Evolutionary conservation across 2,797 vertebrate species (phyloP), one percentile per base, ranked within the genome.

Genomic region (Protonibea diacanthus): DNA sequence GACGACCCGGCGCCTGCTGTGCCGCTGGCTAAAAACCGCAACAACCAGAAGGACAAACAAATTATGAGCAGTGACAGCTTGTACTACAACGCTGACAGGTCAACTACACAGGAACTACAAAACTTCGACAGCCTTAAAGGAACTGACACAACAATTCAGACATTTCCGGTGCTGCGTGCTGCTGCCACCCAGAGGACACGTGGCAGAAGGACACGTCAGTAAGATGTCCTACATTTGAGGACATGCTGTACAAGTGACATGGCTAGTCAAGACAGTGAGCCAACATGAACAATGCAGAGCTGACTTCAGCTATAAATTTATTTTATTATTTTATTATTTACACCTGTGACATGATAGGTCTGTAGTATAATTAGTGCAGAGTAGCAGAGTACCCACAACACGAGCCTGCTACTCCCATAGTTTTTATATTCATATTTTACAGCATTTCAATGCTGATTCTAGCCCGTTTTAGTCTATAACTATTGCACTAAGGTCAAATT

Each of bases 71-170:
- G 73, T 88, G 79, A 91, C 89, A 92, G 86, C 27, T 81, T 65
- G 84, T 82, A 88, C 91, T 92, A 90, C 89, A 92, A 89, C 63
- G 91, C 86, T 93, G 93, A 94, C 92, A 93, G 89, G 86, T 91
- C 93, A 93, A 78, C 84, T 63, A n/a, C 67, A 81, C 76, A 77
- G 67, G 87, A 92, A 94, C 93, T 93, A 94, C 92, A 93, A 91
- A 92, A 85, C 70, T 71, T 62, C 17, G 15, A 82, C 76, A 78
- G 57, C 76, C 71, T 80, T 61, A 72, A 55, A 88, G 91, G 90
- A 91, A 86, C 17, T 86, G 60, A 81, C 74, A 29, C 17, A n/a
- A 14, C 6, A 13, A 27, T 0, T 1, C 0, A 0, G n/a, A 14
- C 70, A n/a, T 48, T 87, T 88, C 88, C 85, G 84, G 67, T 4